Evolutionary conservation across 2,113 vertebrate species (phyloP).

Genomic region (Myotis lucifugus): DNA sequence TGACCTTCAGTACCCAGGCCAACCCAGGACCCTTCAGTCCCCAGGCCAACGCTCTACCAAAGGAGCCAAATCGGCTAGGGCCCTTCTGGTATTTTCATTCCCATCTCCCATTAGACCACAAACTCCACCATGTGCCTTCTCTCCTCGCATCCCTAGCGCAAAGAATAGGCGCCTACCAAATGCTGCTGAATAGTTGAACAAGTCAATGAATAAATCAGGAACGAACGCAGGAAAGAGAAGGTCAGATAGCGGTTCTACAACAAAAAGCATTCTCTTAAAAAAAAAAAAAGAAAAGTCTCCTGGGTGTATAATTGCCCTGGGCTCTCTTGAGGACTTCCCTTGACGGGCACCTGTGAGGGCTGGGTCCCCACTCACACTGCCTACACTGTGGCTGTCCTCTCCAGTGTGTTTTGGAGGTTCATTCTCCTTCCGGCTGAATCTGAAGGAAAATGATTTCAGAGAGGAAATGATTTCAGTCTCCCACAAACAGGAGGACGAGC

Average conservation of each 20-base stretch:
- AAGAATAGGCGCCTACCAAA: background rate
- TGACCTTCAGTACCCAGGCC: too few species aligned
- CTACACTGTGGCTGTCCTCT: background rate
- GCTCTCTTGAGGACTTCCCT: background rate
- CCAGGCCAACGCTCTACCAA: too few species aligned
- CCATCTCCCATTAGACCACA: background rate
- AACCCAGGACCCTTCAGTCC: too few species aligned
- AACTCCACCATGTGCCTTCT: background rate
- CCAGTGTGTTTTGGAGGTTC: rapidly evolving
- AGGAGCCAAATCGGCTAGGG: too few species aligned
- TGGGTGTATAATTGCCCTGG: background rate
- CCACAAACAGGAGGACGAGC: background rate
- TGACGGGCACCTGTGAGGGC: background rate
- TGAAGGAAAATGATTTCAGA: background rate
- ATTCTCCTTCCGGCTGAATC: background rate
- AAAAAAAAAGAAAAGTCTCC: background rate
- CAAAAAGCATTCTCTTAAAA: background rate
- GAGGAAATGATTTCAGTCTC: background rate
- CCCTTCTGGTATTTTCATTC: background rate
- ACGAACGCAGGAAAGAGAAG: background rate
- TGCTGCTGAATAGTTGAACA: background rate
- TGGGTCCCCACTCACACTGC: background rate
- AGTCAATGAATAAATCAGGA: background rate
- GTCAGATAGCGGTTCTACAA: background rate
- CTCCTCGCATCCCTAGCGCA: too few species aligned